Evolutionary conservation across 2,113 vertebrate species (phyloP).

Genomic region (Himantopus leucocephalus): DNA sequence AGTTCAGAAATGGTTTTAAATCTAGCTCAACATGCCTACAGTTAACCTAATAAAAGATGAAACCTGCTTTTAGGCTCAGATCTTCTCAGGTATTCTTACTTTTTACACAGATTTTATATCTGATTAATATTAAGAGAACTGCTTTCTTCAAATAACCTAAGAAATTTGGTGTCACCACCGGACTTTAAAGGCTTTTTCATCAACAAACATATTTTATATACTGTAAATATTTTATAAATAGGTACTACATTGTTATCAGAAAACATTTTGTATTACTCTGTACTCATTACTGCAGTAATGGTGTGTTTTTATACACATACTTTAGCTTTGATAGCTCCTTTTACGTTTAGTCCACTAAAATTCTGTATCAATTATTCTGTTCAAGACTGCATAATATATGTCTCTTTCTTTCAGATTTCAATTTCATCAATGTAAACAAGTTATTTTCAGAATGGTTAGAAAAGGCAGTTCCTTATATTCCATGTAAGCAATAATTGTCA

Average conservation of each 20-base stretch:
- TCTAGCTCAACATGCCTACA: background rate
- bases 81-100: background rate
- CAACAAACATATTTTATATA: background rate
- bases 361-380: background rate
- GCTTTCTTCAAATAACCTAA: background rate
- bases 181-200: background rate
- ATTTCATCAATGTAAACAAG: background rate
- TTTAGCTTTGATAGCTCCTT: background rate
- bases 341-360: background rate
- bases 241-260: background rate
- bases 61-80: background rate
- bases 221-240: background rate
- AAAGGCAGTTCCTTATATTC: background rate
- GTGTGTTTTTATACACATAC: background rate
- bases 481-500: background rate
- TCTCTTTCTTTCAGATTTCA: background rate
- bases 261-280: background rate
- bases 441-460: background rate
- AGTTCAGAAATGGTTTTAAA: background rate
- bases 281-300: background rate
- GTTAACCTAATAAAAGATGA: background rate
- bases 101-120: background rate
- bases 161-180: fast-evolving
- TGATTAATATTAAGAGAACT: background rate
- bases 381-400: background rate